A percentile compares a stretch with the other conserved stretches of the same genome.
Evolutionary conservation across 1,140 invertebrate species (phyloP).

Genomic region (Meloidogyne floridensis): DNA sequence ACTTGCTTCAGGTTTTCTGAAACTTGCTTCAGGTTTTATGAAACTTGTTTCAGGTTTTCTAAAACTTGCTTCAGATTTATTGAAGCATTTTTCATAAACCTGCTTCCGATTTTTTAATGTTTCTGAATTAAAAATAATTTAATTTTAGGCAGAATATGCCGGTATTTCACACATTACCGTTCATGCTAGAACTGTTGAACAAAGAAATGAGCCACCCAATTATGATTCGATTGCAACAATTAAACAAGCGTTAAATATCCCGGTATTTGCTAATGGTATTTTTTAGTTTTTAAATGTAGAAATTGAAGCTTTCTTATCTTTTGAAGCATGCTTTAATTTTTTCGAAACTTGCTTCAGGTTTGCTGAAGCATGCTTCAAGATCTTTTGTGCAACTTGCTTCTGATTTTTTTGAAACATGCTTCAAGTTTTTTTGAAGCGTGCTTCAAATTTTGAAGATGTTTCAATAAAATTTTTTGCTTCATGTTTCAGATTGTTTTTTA

Average conservation of each 20-base stretch:
- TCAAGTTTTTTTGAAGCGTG: too few species aligned
- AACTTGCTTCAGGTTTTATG: background rate
- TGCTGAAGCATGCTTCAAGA: too few species aligned
- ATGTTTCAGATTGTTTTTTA: too few species aligned
- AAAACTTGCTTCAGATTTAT: background rate
- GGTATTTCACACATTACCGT: conserved; percentile 85
- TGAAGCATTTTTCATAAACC: background rate
- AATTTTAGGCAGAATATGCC: conserved; percentile 74
- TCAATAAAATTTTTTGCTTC: too few species aligned
- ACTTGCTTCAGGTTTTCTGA: background rate
- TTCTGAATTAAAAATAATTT: background rate
- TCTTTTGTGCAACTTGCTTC: too few species aligned
- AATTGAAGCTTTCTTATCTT: too few species aligned
- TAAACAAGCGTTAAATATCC: conserved; percentile 76
- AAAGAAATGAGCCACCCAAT: conserved; percentile 79
- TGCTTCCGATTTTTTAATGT: background rate
- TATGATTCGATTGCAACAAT: conserved; percentile 75
- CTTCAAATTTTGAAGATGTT: too few species aligned
- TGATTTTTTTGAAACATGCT: too few species aligned
- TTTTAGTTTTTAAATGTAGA: background rate
- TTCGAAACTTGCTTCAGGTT: too few species aligned
- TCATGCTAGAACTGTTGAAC: conserved; percentile 82
- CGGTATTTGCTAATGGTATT: conserved; percentile 83
- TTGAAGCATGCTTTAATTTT: too few species aligned
- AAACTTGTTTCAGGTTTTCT: background rate